Conservation (phyloP, 2,113 vertebrate genomes). For the Dasyprocta punctata region DNA sequence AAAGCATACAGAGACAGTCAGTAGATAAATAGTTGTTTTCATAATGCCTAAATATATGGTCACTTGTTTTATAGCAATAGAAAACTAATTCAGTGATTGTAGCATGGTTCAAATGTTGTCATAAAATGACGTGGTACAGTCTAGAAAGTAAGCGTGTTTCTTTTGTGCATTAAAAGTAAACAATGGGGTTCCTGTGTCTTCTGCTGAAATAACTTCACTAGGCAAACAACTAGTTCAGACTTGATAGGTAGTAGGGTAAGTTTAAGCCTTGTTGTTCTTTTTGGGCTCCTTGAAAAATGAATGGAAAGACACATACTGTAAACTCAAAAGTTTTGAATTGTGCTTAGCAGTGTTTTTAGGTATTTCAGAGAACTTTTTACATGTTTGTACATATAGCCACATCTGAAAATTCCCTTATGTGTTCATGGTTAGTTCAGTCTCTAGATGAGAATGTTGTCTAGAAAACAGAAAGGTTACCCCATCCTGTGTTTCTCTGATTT, state of each 20-base stretch:
- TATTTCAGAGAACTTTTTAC: not conserved
- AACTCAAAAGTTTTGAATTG: not conserved
- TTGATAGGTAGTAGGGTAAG: not conserved
- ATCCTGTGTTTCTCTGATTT: not conserved
- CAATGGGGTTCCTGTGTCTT: not conserved
- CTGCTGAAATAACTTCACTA: not conserved
- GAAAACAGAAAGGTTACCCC: not conserved
- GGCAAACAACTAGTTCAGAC: not conserved
- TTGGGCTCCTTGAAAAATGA: not conserved
- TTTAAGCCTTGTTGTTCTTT: not conserved
- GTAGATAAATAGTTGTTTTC: not conserved
- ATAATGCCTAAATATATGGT: not conserved
- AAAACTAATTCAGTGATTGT: not conserved
- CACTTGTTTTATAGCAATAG: not conserved
- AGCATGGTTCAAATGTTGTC: not conserved
- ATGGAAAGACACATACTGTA: not conserved
- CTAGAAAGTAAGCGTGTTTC: not conserved
- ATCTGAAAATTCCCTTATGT: not conserved
- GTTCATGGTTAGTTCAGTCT: not conserved
- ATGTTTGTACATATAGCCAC: not conserved
- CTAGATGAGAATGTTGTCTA: not conserved
- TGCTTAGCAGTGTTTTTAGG: not conserved
- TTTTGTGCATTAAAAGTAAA: constrained; percentile 12
- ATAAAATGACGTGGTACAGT: not conserved
- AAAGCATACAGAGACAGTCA: not conserved